phyloP scores from a whole-genome alignment of 2,888 invertebrate species.

The Gibbula magus region DNA sequence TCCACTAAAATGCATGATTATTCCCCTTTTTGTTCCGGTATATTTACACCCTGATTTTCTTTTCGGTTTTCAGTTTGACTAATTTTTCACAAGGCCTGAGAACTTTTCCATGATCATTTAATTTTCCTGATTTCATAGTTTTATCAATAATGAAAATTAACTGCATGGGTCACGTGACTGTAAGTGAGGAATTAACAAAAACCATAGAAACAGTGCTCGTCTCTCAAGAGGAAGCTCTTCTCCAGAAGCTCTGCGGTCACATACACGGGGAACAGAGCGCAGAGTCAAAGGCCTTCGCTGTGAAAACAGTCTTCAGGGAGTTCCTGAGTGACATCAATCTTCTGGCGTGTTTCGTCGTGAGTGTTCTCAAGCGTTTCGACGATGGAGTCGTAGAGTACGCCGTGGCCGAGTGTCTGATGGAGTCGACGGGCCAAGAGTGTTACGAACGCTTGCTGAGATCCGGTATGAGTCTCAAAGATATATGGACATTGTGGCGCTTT shows the following conservation, averaged over 20 bases:
- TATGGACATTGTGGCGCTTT: slow-evolving; percentile 13
- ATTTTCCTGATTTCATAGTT: background rate
- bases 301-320: background rate
- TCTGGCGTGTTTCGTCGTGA: background rate
- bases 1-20: too few species aligned
- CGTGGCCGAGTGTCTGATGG: slow-evolving; percentile 2
- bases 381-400: background rate
- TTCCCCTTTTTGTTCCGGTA: too few species aligned
- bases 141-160: slow-evolving; percentile 7
- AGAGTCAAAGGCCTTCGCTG: background rate
- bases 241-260: background rate
- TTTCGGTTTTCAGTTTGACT: too few species aligned
- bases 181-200: slow-evolving; percentile 2
- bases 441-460: background rate
- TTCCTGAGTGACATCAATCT: background rate
- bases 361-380: background rate
- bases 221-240: background rate
- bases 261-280: background rate
- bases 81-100: too few species aligned
- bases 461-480: background rate
- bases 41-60: too few species aligned
- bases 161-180: slow-evolving; percentile 5
- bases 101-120: background rate
- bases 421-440: background rate
- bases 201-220: background rate